These are phyloP conservation scores for Amphipoea oculea DNA, from an alignment of 2,888 invertebrate species.

Conservation along the genomic window DNA sequence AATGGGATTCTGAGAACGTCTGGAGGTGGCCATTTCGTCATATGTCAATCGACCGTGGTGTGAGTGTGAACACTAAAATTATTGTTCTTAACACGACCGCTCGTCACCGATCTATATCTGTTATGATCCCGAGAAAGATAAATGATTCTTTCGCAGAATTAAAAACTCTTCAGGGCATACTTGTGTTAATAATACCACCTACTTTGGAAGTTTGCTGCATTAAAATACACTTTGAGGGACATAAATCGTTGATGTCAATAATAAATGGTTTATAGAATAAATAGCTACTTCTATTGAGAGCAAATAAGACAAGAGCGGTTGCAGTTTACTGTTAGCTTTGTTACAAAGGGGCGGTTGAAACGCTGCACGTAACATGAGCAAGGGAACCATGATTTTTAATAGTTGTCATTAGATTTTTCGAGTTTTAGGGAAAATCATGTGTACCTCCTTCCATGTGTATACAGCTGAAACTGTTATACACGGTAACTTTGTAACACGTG, in stretches of 20 bases:
- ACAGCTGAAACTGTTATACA: conserved; percentile 5
- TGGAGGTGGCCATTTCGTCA: conserved; percentile 70
- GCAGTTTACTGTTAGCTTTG: conserved; percentile 48
- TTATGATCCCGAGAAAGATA: conserved; percentile 78
- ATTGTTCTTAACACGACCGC: conserved; percentile 69
- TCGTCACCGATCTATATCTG: conserved; percentile 68
- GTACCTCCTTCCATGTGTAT: neutral
- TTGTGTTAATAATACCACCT: conserved; percentile 54
- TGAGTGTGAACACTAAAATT: conserved; percentile 75
- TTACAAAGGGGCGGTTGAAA: conserved; percentile 37
- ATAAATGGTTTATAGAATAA: conserved; percentile 70
- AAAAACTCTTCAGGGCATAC: conserved; percentile 61
- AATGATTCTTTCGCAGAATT: conserved; percentile 78
- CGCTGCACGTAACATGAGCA: conserved; percentile 25
- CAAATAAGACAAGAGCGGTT: conserved; percentile 63
- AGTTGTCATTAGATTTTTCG: neutral
- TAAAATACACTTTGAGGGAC: conserved; percentile 57
- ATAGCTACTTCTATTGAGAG: conserved; percentile 63
- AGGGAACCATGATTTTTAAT: neutral
- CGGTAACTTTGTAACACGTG: neutral
- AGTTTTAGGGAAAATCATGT: neutral
- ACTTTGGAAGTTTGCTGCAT: conserved; percentile 51
- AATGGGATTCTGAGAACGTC: conserved; percentile 69
- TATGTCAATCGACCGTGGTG: conserved; percentile 73
- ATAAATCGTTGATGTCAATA: conserved; percentile 70